Evolutionary conservation across 2,797 vertebrate species (phyloP).

Genomic region (Coilia nasus): DNA sequence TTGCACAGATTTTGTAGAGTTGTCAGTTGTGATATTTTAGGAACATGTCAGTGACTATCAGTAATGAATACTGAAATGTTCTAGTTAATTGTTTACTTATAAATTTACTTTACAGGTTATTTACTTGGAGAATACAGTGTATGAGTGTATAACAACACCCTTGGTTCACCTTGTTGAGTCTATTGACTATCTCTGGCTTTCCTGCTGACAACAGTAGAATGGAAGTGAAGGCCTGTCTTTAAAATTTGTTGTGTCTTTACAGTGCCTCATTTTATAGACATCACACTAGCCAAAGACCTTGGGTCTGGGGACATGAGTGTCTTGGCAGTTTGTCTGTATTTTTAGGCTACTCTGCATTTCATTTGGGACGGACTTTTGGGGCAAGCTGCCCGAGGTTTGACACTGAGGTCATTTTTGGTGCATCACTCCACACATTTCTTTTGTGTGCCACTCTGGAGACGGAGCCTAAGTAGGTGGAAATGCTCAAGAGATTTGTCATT

Average conservation of each 20-base stretch:
- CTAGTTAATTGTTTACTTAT: no score
- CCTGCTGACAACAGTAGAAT: constrained; percentile 5
- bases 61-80: neutral
- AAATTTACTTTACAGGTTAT: neutral
- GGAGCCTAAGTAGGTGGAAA: constrained; percentile 59
- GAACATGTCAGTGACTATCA: neutral
- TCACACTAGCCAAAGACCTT: neutral
- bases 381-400: neutral
- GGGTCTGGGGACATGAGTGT: neutral
- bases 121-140: neutral
- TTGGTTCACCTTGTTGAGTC: neutral
- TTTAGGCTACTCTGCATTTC: neutral
- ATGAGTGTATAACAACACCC: neutral
- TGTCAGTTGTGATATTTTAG: neutral
- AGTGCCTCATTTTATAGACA: constrained; percentile 3
- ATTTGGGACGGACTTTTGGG: neutral
- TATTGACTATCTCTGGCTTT: neutral
- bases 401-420: neutral
- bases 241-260: neutral
- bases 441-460: neutral
- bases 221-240: neutral
- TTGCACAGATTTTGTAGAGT: neutral
- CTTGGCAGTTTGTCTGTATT: neutral
- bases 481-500: constrained; percentile 68
- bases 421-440: neutral